Conservation (phyloP, 2,888 invertebrate genomes). For the Tanypteryx hageni region DNA sequence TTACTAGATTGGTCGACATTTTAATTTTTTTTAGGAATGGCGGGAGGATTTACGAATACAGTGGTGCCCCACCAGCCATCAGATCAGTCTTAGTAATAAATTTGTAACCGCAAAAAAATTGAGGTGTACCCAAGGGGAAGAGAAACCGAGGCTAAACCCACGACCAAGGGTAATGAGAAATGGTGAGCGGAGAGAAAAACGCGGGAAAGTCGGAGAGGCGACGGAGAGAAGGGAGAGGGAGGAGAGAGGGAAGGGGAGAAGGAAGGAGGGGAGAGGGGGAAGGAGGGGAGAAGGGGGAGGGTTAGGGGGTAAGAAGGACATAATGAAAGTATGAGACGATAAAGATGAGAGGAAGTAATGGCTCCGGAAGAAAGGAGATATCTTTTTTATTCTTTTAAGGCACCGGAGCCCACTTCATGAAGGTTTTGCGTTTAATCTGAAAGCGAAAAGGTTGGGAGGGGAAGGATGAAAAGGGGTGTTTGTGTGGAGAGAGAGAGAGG, state of each 20-base stretch:
- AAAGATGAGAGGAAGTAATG: background rate
- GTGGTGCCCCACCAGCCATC: too few species aligned
- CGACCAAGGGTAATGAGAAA: background rate
- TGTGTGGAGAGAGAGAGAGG: background rate
- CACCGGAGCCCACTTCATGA: background rate
- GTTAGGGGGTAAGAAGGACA: background rate
- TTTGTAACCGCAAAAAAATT: background rate
- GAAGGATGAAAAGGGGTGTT: background rate
- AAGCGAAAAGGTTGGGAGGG: background rate
- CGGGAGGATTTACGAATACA: background rate
- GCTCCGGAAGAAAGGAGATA: background rate
- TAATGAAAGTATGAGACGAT: conserved; percentile 1
- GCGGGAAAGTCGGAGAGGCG: background rate
- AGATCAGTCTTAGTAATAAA: background rate
- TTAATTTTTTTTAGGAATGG: too few species aligned
- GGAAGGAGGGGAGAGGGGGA: background rate
- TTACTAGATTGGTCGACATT: too few species aligned
- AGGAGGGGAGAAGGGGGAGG: background rate
- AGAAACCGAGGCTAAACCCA: background rate
- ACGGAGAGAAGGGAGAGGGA: background rate
- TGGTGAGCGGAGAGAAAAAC: background rate
- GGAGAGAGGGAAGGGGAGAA: background rate
- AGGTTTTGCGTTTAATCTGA: background rate
- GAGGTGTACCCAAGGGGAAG: background rate
- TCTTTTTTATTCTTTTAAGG: background rate